These are phyloP conservation scores for Zosterops hypoxanthus DNA, from an alignment of 2,113 vertebrate species.

Conservation along the genomic window DNA sequence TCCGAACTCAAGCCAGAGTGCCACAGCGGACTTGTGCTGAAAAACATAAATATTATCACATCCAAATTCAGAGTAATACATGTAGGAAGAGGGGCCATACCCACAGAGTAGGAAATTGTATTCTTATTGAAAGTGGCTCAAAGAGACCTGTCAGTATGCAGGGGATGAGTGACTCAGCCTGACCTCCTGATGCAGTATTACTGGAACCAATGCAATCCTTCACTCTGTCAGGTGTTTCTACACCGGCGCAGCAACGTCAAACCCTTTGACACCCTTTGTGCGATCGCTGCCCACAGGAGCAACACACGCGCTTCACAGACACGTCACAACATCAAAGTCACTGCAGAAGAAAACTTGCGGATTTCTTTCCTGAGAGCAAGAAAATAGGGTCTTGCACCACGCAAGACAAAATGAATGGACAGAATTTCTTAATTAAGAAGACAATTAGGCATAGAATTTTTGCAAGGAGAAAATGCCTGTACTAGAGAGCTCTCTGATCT, in stretches of 20 bases:
- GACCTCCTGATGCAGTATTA: not conserved
- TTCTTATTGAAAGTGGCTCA: not conserved
- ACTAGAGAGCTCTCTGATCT: not conserved
- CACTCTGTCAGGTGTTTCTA: not conserved
- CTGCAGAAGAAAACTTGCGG: not conserved
- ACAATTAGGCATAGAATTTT: not conserved
- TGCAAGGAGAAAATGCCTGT: not conserved
- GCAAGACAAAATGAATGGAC: not conserved
- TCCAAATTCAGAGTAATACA: not conserved
- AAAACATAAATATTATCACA: not conserved
- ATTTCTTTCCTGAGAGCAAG: not conserved
- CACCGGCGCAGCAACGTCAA: fast-evolving
- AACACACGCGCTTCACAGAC: not conserved
- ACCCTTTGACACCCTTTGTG: not conserved
- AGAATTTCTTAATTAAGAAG: not conserved
- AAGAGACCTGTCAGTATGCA: not conserved
- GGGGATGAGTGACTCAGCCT: not conserved
- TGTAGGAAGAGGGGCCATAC: not conserved
- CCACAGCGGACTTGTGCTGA: fast-evolving
- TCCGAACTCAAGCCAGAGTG: not conserved
- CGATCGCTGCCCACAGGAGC: fast-evolving
- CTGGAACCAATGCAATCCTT: not conserved
- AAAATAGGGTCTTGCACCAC: not conserved
- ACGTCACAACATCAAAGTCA: not conserved
- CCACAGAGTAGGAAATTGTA: not conserved